Conservation (phyloP, 2,888 invertebrate genomes). For the Buathra laborator region DNA sequence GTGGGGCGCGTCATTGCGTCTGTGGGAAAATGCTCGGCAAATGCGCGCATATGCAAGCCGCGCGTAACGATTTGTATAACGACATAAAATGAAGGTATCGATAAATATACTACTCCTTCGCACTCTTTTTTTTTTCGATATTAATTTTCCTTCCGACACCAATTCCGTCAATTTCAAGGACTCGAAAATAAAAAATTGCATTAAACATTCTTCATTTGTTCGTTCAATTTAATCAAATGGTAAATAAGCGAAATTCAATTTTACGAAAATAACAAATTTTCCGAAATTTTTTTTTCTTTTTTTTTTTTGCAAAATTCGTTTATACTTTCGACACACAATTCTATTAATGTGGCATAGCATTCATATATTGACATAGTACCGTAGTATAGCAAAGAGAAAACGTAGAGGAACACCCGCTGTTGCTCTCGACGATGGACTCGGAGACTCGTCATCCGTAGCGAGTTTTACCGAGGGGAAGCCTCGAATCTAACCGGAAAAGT, state of each 20-base stretch:
- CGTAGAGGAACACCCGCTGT: background rate
- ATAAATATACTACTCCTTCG: constrained; percentile 36
- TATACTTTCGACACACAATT: too few relatives aligned
- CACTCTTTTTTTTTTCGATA: background rate
- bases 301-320: too few relatives aligned
- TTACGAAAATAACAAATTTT: too few relatives aligned
- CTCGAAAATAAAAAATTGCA: too few relatives aligned
- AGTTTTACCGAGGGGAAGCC: constrained; percentile 12
- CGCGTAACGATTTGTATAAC: constrained; percentile 41
- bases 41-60: background rate
- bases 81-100: constrained; percentile 49
- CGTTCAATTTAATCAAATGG: too few relatives aligned
- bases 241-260: too few relatives aligned
- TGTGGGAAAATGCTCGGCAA: constrained; percentile 46
- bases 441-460: constrained; percentile 27
- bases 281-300: too few relatives aligned
- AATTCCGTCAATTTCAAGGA: background rate
- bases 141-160: background rate
- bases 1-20: background rate
- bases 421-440: background rate
- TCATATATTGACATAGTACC: too few relatives aligned
- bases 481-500: constrained; percentile 44
- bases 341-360: too few relatives aligned
- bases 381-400: background rate
- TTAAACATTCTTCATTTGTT: too few relatives aligned